Conservation (phyloP, 2,888 invertebrate species). For the Yponomeuta plumbellus region DNA sequence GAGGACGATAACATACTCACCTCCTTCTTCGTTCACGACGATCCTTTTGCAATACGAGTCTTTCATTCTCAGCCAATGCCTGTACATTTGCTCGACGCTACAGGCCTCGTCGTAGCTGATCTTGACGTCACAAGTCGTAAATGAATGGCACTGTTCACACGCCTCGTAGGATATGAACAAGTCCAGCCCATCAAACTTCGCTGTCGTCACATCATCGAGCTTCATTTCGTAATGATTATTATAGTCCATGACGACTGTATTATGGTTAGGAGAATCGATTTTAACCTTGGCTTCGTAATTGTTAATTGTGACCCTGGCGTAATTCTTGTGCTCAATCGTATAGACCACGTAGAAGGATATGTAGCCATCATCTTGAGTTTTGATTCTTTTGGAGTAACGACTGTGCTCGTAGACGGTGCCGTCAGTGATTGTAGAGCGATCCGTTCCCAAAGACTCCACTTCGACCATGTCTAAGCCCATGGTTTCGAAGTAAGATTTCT, state of each 20-base stretch:
- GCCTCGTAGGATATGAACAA: conserved; percentile 50
- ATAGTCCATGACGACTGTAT: conserved; percentile 38
- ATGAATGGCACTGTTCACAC: conserved; percentile 46
- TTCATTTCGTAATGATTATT: conserved; percentile 46
- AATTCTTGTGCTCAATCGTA: conserved; percentile 69
- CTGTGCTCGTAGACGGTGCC: conserved; percentile 27
- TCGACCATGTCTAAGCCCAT: conserved; percentile 36
- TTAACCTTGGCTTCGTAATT: conserved; percentile 45
- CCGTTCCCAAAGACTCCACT: conserved; percentile 27
- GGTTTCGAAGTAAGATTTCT: conserved; percentile 44
- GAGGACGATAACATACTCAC: conserved; percentile 24
- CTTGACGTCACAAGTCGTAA: conserved; percentile 47
- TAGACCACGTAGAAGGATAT: conserved; percentile 42
- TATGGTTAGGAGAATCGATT: conserved; percentile 54
- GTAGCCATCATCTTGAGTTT: conserved; percentile 47
- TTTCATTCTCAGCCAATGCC: conserved; percentile 53
- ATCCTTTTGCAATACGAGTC: conserved; percentile 56
- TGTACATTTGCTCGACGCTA: conserved; percentile 29
- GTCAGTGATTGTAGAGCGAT: conserved; percentile 28
- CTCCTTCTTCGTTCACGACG: conserved; percentile 53
- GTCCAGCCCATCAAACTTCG: conserved; percentile 49
- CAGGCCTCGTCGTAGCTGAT: conserved; percentile 34
- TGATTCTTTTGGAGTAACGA: neutral
- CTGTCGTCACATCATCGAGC: conserved; percentile 49
- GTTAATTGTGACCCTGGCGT: conserved; percentile 67